Evolutionary conservation across 2,113 vertebrate genomes (phyloP).

Genomic region (Elephantulus edwardii): DNA sequence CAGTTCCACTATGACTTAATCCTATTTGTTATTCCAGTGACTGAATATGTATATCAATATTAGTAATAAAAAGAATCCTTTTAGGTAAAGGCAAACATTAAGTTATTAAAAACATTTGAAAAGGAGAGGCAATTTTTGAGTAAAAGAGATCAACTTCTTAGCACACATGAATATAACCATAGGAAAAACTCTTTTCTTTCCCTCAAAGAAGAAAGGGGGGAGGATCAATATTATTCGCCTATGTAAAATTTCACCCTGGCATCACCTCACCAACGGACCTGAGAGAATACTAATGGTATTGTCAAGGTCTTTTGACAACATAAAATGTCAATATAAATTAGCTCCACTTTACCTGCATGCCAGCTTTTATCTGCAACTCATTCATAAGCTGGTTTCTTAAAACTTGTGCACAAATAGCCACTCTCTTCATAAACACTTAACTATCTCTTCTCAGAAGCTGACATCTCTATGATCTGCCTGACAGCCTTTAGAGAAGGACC

Average conservation of each 20-base stretch:
- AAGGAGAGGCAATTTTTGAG: not conserved
- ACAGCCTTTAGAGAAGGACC: slow-evolving; percentile 85
- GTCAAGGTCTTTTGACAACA: slow-evolving; percentile 81
- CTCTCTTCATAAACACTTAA: slow-evolving; percentile 77
- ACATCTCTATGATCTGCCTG: slow-evolving; percentile 85
- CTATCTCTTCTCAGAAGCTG: slow-evolving; percentile 80
- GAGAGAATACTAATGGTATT: slow-evolving; percentile 81
- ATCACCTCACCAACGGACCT: slow-evolving; percentile 78
- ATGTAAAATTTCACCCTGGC: slow-evolving; percentile 83
- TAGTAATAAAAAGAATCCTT: not conserved
- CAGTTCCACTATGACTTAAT: not conserved
- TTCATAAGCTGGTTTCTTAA: slow-evolving; percentile 87
- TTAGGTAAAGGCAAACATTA: not conserved
- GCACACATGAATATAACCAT: slow-evolving; percentile 9
- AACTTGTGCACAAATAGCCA: slow-evolving; percentile 80
- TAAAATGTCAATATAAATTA: slow-evolving; percentile 87
- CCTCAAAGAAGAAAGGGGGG: slow-evolving; percentile 28
- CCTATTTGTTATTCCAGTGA: not conserved
- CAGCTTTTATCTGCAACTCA: slow-evolving; percentile 85
- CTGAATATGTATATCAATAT: not conserved
- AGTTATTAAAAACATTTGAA: not conserved
- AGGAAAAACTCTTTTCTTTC: slow-evolving; percentile 54
- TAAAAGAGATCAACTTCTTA: slow-evolving; percentile 3
- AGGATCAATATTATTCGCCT: slow-evolving; percentile 82
- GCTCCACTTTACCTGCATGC: slow-evolving; percentile 86